Evolutionary conservation across 1,140 invertebrate genomes (phyloP).

Genomic region (Atta texana): DNA sequence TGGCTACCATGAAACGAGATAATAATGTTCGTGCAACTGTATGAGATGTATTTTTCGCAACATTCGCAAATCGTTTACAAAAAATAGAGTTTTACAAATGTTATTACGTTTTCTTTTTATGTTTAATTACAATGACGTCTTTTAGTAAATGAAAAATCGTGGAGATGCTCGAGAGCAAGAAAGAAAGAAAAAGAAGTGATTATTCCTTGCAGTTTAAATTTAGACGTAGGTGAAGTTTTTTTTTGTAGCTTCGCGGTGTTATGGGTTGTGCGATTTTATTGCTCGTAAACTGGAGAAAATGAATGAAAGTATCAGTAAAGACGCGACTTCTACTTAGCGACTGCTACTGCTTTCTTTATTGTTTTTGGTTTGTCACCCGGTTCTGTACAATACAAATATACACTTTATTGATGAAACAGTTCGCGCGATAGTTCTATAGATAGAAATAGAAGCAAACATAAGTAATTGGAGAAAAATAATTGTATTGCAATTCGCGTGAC

Average conservation of each 20-base stretch:
- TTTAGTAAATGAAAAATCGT: constrained; percentile 40
- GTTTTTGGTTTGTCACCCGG: constrained; percentile 58
- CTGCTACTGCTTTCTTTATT: constrained; percentile 46
- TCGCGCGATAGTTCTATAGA: constrained; percentile 22
- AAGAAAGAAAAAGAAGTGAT: not conserved
- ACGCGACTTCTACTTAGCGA: not conserved
- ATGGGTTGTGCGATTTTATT: constrained; percentile 62
- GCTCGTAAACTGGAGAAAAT: constrained; percentile 70
- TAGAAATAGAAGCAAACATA: constrained; percentile 1
- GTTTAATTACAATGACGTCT: constrained; percentile 20
- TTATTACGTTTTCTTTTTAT: constrained; percentile 12
- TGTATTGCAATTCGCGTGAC: not conserved
- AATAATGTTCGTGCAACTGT: constrained; percentile 59
- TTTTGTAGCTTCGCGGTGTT: constrained; percentile 40
- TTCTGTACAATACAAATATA: not conserved
- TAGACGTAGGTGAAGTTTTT: constrained; percentile 52
- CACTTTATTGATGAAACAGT: constrained; percentile 24
- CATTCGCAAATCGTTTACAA: not conserved
- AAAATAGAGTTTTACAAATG: constrained; percentile 18
- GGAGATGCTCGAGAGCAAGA: constrained; percentile 29
- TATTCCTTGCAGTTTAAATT: constrained; percentile 59
- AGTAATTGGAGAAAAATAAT: not conserved
- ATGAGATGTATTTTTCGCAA: constrained; percentile 16
- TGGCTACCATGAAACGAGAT: constrained; percentile 66
- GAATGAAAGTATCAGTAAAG: constrained; percentile 71